These are phyloP conservation scores for Scelioninae gen. 1 DNA, from an alignment of 2,888 invertebrate species.

Conservation along the genomic window DNA sequence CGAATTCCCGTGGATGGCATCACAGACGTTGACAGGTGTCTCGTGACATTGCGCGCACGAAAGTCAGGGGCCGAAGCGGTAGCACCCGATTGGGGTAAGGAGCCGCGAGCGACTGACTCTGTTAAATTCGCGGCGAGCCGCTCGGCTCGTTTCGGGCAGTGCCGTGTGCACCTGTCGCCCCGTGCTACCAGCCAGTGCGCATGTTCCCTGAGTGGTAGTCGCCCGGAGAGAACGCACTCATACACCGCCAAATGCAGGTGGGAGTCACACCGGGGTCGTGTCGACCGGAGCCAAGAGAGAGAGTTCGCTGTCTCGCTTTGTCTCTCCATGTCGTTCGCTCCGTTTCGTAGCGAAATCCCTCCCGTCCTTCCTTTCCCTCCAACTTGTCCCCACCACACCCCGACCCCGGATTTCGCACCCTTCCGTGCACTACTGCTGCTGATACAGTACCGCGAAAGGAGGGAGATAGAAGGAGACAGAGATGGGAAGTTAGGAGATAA, in stretches of 20 bases:
- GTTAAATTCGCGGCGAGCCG: constrained; percentile 60
- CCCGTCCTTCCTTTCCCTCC: not conserved
- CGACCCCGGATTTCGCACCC: constrained; percentile 7
- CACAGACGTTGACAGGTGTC: constrained; percentile 54
- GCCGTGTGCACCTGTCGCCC: constrained; percentile 82
- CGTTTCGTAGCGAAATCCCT: constrained; percentile 41
- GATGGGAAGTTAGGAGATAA: constrained; percentile 2
- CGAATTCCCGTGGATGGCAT: constrained; percentile 40
- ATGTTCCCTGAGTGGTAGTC: constrained; percentile 71
- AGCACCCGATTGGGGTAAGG: constrained; percentile 77
- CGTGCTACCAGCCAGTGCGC: constrained; percentile 77
- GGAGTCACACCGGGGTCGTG: constrained; percentile 67
- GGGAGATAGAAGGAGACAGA: not conserved
- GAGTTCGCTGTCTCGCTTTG: constrained; percentile 45
- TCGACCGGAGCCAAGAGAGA: constrained; percentile 58
- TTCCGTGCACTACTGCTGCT: constrained; percentile 15
- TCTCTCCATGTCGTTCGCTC: constrained; percentile 49
- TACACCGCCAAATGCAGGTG: constrained; percentile 62
- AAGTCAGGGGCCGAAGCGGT: constrained; percentile 42
- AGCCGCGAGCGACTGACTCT: constrained; percentile 79
- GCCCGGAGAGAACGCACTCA: constrained; percentile 65
- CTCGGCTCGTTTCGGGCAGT: constrained; percentile 75
- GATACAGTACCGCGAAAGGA: constrained; percentile 7
- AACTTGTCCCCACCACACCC: too few relatives aligned
- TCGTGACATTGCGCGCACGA: constrained; percentile 44